phyloP scores from a whole-genome alignment of 2,888 invertebrate species.

The Hipparchia sbordonii region DNA sequence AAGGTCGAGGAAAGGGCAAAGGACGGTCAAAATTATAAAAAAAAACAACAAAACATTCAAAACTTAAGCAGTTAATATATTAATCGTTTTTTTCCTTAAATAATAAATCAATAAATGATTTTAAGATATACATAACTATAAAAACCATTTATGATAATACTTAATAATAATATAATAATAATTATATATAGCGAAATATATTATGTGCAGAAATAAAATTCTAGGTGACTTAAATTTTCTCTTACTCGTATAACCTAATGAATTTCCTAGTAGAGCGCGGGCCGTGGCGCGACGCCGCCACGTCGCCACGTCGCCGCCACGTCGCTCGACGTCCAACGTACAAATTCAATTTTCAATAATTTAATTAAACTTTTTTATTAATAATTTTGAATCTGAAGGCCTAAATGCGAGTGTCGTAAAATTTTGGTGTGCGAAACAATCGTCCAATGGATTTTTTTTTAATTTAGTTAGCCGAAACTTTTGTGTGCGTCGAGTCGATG shows the following conservation, averaged over 20 bases:
- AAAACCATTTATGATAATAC: conserved; percentile 83
- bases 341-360: conserved; percentile 73
- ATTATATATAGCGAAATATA: conserved; percentile 83
- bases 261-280: conserved; percentile 79
- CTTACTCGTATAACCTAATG: conserved; percentile 80
- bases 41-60: conserved; percentile 78
- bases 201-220: conserved; percentile 84
- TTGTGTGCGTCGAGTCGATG: conserved; percentile 62
- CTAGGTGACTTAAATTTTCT: conserved; percentile 83
- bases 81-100: conserved; percentile 82
- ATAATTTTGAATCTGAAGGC: conserved; percentile 86
- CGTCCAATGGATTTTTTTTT: conserved; percentile 62
- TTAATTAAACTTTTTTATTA: conserved; percentile 77
- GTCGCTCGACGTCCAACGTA: conserved; percentile 74
- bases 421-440: conserved; percentile 83
- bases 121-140: conserved; percentile 83
- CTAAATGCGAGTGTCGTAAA: conserved; percentile 87
- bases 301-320: conserved; percentile 45
- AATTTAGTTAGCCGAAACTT: conserved; percentile 67
- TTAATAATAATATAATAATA: conserved; percentile 83
- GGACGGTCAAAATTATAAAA: conserved; percentile 57
- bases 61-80: conserved; percentile 83
- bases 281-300: conserved; percentile 46
- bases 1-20: conserved; percentile 64
- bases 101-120: conserved; percentile 83